phyloP scores from a whole-genome alignment of 2,888 invertebrate species.

The Pseudococcus viburni region DNA sequence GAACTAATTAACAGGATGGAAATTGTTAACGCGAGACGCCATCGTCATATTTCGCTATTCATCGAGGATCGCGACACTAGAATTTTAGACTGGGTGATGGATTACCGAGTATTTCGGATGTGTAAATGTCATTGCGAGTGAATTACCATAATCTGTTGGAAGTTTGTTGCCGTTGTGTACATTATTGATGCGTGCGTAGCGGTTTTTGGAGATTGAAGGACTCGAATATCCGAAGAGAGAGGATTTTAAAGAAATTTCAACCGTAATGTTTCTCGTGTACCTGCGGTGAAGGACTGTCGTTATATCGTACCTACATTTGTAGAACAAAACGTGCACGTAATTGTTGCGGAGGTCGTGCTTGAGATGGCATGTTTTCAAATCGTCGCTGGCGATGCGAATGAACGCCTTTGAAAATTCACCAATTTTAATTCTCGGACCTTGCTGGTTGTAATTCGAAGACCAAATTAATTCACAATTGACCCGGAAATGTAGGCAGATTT shows the following conservation, averaged over 20 bases:
- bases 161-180: neutral
- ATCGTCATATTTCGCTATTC: neutral
- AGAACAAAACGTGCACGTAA: conserved; percentile 14
- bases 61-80: neutral
- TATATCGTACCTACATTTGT: conserved; percentile 16
- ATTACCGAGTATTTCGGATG: neutral
- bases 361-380: neutral
- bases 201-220: conserved; percentile 1
- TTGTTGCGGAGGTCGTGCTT: conserved; percentile 30
- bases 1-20: neutral
- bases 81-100: neutral
- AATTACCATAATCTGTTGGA: neutral
- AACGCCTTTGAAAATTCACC: neutral
- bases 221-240: neutral
- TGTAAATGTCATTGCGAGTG: conserved; percentile 10
- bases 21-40: neutral
- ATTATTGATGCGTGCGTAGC: neutral
- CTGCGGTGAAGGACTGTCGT: conserved; percentile 34
- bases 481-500: neutral
- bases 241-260: conserved; percentile 25
- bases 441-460: neutral
- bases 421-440: conserved; percentile 17
- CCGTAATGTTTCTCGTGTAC: neutral
- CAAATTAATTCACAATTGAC: neutral
- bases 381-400: neutral